Conservation (phyloP, 53 echinoderm and acorn worm genomes). For the Stichopus horrens region DNA sequence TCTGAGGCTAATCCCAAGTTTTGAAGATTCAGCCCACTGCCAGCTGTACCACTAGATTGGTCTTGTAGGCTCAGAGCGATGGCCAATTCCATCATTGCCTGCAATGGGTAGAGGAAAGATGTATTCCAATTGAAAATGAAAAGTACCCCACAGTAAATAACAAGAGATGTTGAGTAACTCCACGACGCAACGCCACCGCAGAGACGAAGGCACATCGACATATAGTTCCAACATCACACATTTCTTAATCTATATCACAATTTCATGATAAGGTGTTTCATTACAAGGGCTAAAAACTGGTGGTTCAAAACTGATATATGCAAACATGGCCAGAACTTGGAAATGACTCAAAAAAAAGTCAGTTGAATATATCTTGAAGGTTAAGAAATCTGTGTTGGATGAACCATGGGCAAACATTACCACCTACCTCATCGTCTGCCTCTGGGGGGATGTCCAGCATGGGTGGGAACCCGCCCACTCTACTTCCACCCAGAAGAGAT, state of each 20-base stretch:
- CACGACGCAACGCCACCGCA: no score
- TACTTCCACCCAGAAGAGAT: conserved; percentile 79
- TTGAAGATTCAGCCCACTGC: conserved; percentile 63
- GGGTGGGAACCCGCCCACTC: conserved; percentile 76
- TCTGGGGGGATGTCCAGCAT: conserved; percentile 98
- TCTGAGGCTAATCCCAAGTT: conserved; percentile 47
- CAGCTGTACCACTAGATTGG: conserved; percentile 65
- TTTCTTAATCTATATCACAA: no score
- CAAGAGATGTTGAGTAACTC: no score
- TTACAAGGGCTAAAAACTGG: background rate
- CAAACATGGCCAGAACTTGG: background rate
- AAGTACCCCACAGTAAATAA: no score
- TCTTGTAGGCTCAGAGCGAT: conserved; percentile 88
- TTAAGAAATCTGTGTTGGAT: background rate
- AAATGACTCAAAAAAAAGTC: background rate
- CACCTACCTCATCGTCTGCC: conserved; percentile 74
- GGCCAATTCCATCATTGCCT: conserved; percentile 95
- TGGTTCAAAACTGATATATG: background rate
- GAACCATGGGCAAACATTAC: background rate
- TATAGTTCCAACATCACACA: no score
- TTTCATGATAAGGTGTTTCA: no score
- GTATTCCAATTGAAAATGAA: no score
- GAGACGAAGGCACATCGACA: no score
- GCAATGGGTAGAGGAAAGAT: no score
- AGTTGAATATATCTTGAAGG: background rate